A percentile compares a stretch with the other conserved stretches of the same genome.
Conservation (phyloP, 64 coral and sea anemone genomes). For the Anthopleura sola region DNA sequence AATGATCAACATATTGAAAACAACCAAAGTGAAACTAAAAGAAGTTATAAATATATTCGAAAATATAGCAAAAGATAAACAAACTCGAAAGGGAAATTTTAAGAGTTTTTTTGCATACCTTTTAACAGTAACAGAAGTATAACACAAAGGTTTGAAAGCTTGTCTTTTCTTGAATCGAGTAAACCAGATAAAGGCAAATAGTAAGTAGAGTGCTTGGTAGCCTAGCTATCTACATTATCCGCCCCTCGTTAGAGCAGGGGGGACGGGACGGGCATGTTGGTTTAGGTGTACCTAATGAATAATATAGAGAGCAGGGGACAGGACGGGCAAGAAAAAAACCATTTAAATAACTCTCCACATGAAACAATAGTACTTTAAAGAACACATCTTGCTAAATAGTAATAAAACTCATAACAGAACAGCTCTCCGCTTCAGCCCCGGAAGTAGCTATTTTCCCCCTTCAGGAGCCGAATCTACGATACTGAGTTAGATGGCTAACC, state of each 20-base stretch:
- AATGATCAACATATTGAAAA: background rate
- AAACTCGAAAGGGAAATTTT: background rate
- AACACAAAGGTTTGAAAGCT: background rate
- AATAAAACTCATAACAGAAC: no score
- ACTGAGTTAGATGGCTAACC: no score
- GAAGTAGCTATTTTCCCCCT: no score
- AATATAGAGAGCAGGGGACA: no score
- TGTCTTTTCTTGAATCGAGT: background rate
- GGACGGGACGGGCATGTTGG: background rate
- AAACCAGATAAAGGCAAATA: background rate
- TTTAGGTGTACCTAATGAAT: background rate
- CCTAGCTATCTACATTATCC: background rate
- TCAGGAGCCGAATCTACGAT: no score
- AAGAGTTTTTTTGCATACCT: background rate
- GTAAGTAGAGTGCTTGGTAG: background rate
- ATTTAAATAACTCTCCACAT: no score
- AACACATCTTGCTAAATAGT: no score
- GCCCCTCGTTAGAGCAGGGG: background rate
- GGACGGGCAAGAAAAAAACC: no score
- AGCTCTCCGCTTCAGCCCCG: no score
- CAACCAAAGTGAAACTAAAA: background rate
- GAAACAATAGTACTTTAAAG: no score
- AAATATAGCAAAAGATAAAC: background rate
- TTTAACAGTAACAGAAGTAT: background rate
- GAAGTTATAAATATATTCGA: background rate